Conservation (phyloP, 2,797 vertebrate species). For the Periparus ater region DNA sequence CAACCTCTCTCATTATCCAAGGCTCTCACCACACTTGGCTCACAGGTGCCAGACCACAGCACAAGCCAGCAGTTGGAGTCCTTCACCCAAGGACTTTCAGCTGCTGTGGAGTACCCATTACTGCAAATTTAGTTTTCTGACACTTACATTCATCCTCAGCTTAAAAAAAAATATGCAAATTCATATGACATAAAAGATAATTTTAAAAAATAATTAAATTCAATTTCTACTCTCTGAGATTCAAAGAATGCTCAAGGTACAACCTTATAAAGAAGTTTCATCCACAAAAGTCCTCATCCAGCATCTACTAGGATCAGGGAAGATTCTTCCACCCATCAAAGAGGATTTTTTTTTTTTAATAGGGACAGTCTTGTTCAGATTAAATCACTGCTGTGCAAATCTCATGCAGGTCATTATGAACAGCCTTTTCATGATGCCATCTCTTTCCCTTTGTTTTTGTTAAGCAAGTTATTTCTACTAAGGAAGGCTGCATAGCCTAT, state of each 20-base stretch:
- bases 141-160: neutral
- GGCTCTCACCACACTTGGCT: neutral
- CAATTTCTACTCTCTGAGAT: neutral
- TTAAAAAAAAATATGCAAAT: neutral
- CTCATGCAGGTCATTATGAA: neutral
- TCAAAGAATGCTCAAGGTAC: neutral
- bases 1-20: neutral
- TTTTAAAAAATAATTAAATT: neutral
- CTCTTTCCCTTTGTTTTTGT: neutral
- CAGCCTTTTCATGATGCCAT: neutral
- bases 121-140: neutral
- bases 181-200: neutral
- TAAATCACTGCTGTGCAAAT: neutral
- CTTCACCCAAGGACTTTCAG: slow-evolving; percentile 56
- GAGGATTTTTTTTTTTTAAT: neutral
- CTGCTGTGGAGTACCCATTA: slow-evolving; percentile 38
- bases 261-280: neutral
- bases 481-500: neutral
- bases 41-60: slow-evolving; percentile 24
- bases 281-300: neutral
- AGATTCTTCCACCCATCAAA: neutral
- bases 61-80: slow-evolving; percentile 9
- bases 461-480: neutral
- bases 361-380: neutral
- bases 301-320: neutral